Base-by-base conservation (phyloP, 2,113 vertebrate genomes). In the Cinclus cinclus region DNA sequence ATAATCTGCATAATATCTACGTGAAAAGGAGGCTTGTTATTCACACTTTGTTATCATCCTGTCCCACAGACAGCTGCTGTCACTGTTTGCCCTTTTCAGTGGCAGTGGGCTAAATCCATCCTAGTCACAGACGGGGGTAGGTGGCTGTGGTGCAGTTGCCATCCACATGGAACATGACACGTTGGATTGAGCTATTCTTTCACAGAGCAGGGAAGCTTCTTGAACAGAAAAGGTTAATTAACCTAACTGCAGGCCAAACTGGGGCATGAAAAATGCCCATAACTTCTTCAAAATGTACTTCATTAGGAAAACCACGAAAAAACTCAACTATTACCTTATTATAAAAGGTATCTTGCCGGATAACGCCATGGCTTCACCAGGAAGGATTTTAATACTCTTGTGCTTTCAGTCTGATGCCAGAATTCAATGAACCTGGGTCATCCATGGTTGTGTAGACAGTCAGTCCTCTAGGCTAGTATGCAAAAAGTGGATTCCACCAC, bases 71-170 rank as follows among this genome's bases (percentile, higher is more conserved):
- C 86, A 97, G 89, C 69, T 96, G 92, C 83, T 90, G 83, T 93
- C 88, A 90, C 83, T 81, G 96, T 84, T 97, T 96, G 95, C 95
- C 95, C 90, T 96, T 97, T 95, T 92, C 92, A 96, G 92, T 95
- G 76, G 80, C 92, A 95, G 23, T 89, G 83, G 92, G 74, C 89
- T 95, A 96, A 94, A 94, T 95, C 85, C 84, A 75, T 96, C 80
- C 73, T 75, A 87, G 92, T 75, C 65, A 39, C 74, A 81, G 77
- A 74, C 0, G 19, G 50, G 44, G 68, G 82, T 86, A 89, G 85
- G 82, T 81, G 44, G 65, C 73, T 92, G 52, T 35, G 73, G 69
- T 75, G 41, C 41, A 81, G 83, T 80, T 2, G 0, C 25, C 37
- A 49, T 83, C 69, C 79, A 25, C 94, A 90, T 81, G 67, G 53